Conservation (phyloP, 2,888 invertebrate species). For the Sphecodes monilicornis region DNA sequence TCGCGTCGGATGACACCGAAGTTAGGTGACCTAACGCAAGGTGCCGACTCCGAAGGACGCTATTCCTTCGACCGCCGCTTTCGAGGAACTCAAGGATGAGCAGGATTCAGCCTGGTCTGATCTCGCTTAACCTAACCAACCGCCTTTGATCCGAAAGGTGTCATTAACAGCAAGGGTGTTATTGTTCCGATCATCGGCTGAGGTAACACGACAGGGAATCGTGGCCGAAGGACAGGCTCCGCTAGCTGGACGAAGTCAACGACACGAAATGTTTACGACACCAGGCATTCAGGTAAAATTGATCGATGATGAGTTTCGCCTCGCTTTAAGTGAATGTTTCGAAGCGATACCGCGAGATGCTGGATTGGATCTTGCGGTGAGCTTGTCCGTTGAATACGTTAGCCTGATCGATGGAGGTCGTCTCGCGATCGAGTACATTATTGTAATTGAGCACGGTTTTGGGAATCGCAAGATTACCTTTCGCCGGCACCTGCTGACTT, state of each 20-base stretch:
- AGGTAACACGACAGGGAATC: constrained; percentile 20
- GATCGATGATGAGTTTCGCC: background rate
- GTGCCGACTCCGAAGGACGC: constrained; percentile 41
- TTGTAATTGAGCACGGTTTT: background rate
- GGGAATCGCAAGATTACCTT: background rate
- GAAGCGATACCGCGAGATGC: background rate
- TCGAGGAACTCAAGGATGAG: constrained; percentile 32
- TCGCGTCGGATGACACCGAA: constrained; percentile 26
- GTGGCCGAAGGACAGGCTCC: constrained; percentile 51
- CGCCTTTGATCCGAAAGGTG: constrained; percentile 10
- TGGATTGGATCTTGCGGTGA: background rate
- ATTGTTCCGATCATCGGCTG: constrained; percentile 29
- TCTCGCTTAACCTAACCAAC: background rate
- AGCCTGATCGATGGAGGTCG: background rate
- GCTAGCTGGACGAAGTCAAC: background rate
- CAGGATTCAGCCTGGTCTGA: background rate
- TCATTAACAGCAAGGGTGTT: background rate
- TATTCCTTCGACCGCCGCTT: constrained; percentile 24
- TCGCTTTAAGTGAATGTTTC: background rate
- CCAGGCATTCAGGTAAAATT: constrained; percentile 17
- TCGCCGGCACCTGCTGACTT: background rate
- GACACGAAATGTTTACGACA: constrained; percentile 22
- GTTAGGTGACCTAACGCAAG: constrained; percentile 25
- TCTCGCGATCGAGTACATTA: background rate
- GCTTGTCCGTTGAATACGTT: background rate